These are phyloP conservation scores for Perca flavescens DNA, from an alignment of 2,113 vertebrate species.

Conservation along the genomic window DNA sequence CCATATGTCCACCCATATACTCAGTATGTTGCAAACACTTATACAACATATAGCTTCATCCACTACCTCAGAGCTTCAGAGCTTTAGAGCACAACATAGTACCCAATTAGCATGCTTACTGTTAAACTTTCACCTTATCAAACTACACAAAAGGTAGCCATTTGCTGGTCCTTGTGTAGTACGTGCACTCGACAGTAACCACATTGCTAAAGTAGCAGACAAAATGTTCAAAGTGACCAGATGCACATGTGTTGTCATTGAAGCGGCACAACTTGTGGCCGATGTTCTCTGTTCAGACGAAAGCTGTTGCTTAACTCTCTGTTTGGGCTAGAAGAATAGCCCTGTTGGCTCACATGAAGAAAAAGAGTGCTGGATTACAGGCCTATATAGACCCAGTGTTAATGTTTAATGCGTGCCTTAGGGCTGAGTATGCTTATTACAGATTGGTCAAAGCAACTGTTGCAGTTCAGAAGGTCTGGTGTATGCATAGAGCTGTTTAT, in stretches of 20 bases:
- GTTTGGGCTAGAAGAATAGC: constrained; percentile 34
- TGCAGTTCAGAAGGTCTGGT: constrained; percentile 61
- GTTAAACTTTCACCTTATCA: background rate
- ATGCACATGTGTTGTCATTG: constrained; percentile 16
- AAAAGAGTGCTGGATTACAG: constrained; percentile 65
- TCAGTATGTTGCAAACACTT: background rate
- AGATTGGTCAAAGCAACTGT: constrained; percentile 70
- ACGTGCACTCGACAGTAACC: background rate
- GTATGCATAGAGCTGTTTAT: constrained; percentile 58
- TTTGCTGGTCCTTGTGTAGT: background rate
- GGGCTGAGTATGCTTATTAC: constrained; percentile 70
- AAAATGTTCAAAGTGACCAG: constrained; percentile 25
- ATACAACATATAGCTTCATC: too few relatives aligned
- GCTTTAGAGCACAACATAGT: background rate
- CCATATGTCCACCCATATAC: constrained; percentile 3
- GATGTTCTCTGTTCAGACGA: constrained; percentile 5
- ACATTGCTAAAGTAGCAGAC: background rate
- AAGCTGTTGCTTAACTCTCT: constrained; percentile 32
- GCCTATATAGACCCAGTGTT: constrained; percentile 67
- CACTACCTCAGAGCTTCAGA: too few relatives aligned
- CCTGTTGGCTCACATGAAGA: constrained; percentile 61
- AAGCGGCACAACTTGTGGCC: constrained; percentile 18
- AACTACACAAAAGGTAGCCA: background rate
- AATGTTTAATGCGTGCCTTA: constrained; percentile 77
- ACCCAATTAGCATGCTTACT: background rate